These are phyloP conservation scores for Drosophila orosa DNA, from an alignment of 1,140 invertebrate species.

Conservation along the genomic window DNA sequence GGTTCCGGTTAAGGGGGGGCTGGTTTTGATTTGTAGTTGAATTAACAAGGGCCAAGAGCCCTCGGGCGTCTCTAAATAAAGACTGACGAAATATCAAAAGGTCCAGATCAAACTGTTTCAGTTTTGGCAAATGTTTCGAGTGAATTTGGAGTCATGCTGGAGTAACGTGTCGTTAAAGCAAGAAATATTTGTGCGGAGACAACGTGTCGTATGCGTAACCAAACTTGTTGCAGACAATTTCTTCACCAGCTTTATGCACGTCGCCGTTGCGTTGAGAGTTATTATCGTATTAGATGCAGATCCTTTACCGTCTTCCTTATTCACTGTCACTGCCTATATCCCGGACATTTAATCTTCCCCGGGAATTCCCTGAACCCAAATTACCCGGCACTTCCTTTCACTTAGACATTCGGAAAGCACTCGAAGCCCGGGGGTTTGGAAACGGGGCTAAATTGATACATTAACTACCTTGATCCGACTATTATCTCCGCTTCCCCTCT, in stretches of 20 bases:
- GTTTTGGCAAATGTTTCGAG: neutral
- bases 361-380: conserved; percentile 37
- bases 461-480: conserved; percentile 80
- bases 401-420: conserved; percentile 42
- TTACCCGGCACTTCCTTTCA: conserved; percentile 60
- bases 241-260: neutral
- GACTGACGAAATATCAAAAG: conserved; percentile 4
- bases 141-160: neutral
- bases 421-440: conserved; percentile 7
- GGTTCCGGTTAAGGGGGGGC: neutral
- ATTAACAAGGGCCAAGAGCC: conserved; percentile 18
- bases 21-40: conserved; percentile 31
- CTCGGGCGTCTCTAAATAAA: neutral
- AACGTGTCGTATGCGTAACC: conserved; percentile 13
- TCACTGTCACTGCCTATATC: conserved; percentile 8
- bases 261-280: conserved; percentile 6
- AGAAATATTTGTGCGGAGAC: neutral
- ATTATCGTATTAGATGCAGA: conserved; percentile 24
- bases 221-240: conserved; percentile 6
- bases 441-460: conserved; percentile 70
- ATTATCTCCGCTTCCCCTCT: conserved; percentile 52
- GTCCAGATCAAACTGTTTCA: neutral
- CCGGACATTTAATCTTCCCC: conserved; percentile 29
- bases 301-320: neutral
- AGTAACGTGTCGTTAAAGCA: neutral